Base-by-base conservation (phyloP, 2,797 vertebrate species). In the Microctenopoma lineatum region DNA sequence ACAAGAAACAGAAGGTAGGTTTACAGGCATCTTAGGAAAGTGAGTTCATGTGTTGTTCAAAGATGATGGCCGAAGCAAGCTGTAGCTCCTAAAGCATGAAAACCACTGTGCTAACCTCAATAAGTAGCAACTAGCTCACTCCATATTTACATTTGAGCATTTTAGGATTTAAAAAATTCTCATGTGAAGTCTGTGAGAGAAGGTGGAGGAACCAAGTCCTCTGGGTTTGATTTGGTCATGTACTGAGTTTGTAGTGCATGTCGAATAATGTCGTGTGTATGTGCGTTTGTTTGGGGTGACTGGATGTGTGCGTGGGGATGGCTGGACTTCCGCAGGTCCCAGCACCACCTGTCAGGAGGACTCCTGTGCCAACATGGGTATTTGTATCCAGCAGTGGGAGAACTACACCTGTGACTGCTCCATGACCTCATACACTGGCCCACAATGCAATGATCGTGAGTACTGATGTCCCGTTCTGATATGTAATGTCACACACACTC, bases 371-470 rank as follows among this genome's bases (percentile, higher is more conserved):
- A 99, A 99, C 92, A 97, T 97, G 87, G 97, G 97, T 0, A 96
- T 98, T 81, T 99, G 97, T 79, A 98, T 98, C 85, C 97, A 99
- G 80, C 97, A 98, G 11, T 98, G 97, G 97, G 97, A 99, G 90
- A 97, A 97, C 68, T 99, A 97, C 89, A 97, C 96, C 15, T 99
- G 97, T 0, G 97, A 99, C 86, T 99, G 97, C 75, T 96, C 96
- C 71, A 98, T 98, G 97, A 99, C 97, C 5, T 98, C 97, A 0
- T 98, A 96, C 89, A 96, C 96, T 2, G 97, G 97, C 61, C 96
- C 93, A 45, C 97, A 98, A 90, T 98, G 97, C 92, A 99, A 98
- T 61, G 97, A 98, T 79, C 97, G 97, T 99, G 92, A 98, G 97
- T 99, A 38, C 44, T 44, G 34, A 32, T 26, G 14, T 8, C n/a